Evolutionary conservation across 37 sponge, comb jelly and placozoan genomes (phyloP), one percentile per base, ranked within the genome.

Genomic region (Axinella damicornis): DNA sequence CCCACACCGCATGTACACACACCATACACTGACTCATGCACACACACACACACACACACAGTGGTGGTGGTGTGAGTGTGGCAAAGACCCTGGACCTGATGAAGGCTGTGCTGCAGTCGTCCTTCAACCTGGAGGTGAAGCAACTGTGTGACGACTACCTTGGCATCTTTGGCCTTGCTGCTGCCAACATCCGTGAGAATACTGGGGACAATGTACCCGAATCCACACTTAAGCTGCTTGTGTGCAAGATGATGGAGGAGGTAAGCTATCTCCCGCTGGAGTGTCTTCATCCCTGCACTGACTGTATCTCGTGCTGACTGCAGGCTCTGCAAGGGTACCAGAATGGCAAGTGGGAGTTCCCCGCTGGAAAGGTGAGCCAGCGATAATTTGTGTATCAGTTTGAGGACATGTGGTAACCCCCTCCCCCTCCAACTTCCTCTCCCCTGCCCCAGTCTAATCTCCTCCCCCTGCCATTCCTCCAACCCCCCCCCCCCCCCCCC

Each of bases 81-180:
- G 91, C 81, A 19, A 90, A 93, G 78, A 83, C 94, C 0, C 79
- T 93, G 54, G 90, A 93, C 57, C 80, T 93, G 37, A 22, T 93
- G 73, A 93, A 86, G 85, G 83, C 90, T 31, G 80, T 93, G 0
- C 73, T 93, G 37, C 94, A 93, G 67, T 59, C 94, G 0, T 93
- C 94, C 38, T 82, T 93, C 69, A 93, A 89, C 90, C 61, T 80
- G 65, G 90, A 93, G 74, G 37, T 93, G 36, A 89, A 85, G 73
- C n/a, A 72, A 30, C 69, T 93, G 17, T 89, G 90, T 75, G 86
- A 85, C 24, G 90, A 86, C 62, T 93, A 93, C 65, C 55, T 81
- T 34, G 62, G 82, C 69, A 82, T 93, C 35, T 86, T 78, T 55
- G 52, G 31, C 34, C 73, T 69, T 24, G 94, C 94, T 56, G 94